Evolutionary conservation across 2,797 vertebrate species (phyloP), one percentile per base, ranked within the genome.

Genomic region (Enteromius thamalakanensis): DNA sequence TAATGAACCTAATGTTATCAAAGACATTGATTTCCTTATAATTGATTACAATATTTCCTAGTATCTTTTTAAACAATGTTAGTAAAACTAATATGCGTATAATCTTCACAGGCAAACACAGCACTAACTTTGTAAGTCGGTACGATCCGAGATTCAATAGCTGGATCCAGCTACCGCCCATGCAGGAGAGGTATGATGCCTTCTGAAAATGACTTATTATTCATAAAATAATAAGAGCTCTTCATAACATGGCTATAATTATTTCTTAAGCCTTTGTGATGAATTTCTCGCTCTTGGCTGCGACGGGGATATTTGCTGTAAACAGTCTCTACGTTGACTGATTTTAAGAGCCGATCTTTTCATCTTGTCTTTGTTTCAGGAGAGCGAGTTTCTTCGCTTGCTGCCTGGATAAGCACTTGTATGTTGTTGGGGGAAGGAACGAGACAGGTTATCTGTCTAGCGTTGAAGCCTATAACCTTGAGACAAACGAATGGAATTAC

Each of bases 61-160:
- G 9, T 26, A 14, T 40, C 12, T n/a, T 40, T 51, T 68, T 3
- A 45, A 34, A n/a, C 34, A 29, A 8, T 4, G 45, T 67, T 37
- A 12, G 9, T 47, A 17, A 51, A 75, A 19, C 42, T 15, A 23
- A 81, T 32, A n/a, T 5, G 19, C 6, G 26, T 8, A 1, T 62
- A 14, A 67, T 70, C 65, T 78, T 87, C 70, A 15, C 92, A 99
- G 98, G 98, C 90, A 99, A 99, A 89, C 98, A 99, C 94, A 99
- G 98, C 93, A 99, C 98, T 89, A 97, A 99, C 91, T 99, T 98
- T 94, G 98, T 99, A 89, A 99, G 98, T 91, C 96, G 98, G 83
- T 99, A 99, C 74, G 98, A 99, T 92, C 98, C 98, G 75, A 96
- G 98, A 89, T 99, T 99, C 95, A 99, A 99, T 94, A 99, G 97